Base-by-base conservation (phyloP, 2,888 invertebrate genomes). In the Prenolepis imparis region DNA sequence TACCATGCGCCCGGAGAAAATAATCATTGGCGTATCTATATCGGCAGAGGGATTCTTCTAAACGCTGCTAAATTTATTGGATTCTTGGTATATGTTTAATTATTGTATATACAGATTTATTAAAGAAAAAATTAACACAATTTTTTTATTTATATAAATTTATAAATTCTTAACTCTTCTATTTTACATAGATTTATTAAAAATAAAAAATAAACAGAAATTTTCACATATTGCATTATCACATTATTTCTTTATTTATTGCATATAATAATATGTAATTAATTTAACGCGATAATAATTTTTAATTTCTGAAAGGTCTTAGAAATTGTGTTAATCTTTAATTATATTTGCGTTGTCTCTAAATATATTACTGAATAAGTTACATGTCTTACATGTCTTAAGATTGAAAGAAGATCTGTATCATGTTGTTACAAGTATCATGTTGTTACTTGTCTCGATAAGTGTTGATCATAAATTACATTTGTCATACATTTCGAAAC, bases 1-100 rank as follows among this genome's bases (percentile, higher is more conserved):
- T 84, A 82, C 80, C 63, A 82, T 63, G 41, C 32, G 44, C 32
- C 41, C 44, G 1, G 12, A 67, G 68, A 52, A 77, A 67, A 41
- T n/a, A 67, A 24, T 15, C 57, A 41, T 11, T 28, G 67, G 41
- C n/a, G 52, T 66, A 52, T 41, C 5, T 32, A 63, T 36, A 52
- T 24, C 9, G 28, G 64, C 41, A 9, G 36, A 9, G 8, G 9
- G n/a, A n/a, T n/a, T n/a, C 12, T 18, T 55, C 5, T 77, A 32
- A 67, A 24, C n/a, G 28, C 28, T 48, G 24, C 28, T 39, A n/a
- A 55, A 67, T 57, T 66, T 52, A 44, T 44, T 1, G 8, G 11
- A 59, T 28, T 24, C 28, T 41, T 61, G 3, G 24, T 4, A 18
- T 1, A 18, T 12, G 3, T 18, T 15, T 4, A 12, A 36, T 70